Evolutionary conservation across 2,797 vertebrate genomes (phyloP), one percentile per base, ranked within the genome.

Genomic region (Molothrus ater): DNA sequence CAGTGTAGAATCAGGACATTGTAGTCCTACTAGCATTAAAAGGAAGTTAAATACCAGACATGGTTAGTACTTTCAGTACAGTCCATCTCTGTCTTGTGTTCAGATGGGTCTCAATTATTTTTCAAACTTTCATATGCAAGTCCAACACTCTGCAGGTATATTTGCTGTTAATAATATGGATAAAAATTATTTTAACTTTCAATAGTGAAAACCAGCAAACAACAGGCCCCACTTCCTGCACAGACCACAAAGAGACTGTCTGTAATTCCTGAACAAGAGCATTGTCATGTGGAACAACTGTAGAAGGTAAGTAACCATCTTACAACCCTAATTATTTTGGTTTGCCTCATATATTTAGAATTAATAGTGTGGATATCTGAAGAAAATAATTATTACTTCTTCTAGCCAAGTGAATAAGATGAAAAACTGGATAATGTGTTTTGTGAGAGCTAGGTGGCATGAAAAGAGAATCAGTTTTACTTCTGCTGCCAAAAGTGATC

Each of bases 211-310:
- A 64, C 40, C 63, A 92, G 28, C 7, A 48, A 87, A 51, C 63
- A 86, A 73, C n/a, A 28, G 56, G 68, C 80, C 17, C 65, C 26
- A 28, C 11, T 59, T 85, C 51, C 61, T 66, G 63, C 54, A 70
- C 63, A 34, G 50, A 34, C 56, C 71, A 70, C 47, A 69, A 51
- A 86, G 22, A 31, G 9, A 61, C 85, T 98, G 50, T 82, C 95
- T 2, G 13, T 96, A 84, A 96, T 97, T 81, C 96, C 94, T 43
- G 97, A 97, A 64, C 60, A 96, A 13, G 94, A 98, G 47, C 69
- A 69, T 5, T 50, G 53, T 66, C 80, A 47, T 18, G 9, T 15
- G 15, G 29, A 51, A 75, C 84, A 38, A 11, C 24, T 43, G 48
- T 86, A 90, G 64, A 80, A 70, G 63, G 43, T 85, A 79, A 20